These are phyloP conservation scores for Campoletis sonorensis DNA, from an alignment of 1,140 invertebrate genomes.

Conservation along the genomic window DNA sequence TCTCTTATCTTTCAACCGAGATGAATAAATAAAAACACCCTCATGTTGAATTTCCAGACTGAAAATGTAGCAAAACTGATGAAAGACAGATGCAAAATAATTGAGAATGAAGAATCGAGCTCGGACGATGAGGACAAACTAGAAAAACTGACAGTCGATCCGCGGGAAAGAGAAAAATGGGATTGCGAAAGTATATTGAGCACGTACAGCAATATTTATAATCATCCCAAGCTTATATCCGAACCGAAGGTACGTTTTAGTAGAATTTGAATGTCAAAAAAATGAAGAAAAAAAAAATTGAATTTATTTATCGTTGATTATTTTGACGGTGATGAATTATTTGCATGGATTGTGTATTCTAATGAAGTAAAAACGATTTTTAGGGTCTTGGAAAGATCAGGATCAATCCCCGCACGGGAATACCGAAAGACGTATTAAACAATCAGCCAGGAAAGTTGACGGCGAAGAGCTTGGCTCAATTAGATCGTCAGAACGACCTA, in stretches of 20 bases:
- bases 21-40: conserved; percentile 22
- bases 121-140: conserved; percentile 80
- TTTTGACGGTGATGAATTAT: too few species aligned
- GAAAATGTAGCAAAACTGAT: conserved; percentile 65
- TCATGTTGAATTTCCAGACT: conserved; percentile 54
- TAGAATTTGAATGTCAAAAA: too few species aligned
- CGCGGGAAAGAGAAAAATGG: conserved; percentile 84
- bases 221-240: conserved; percentile 92
- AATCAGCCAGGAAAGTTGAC: conserved; percentile 80
- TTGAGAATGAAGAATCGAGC: conserved; percentile 60
- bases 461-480: conserved; percentile 81
- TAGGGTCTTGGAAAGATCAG: conserved; percentile 80
- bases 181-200: conserved; percentile 96
- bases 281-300: too few species aligned
- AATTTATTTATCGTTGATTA: too few species aligned
- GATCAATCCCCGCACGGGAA: conserved; percentile 84
- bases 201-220: conserved; percentile 93
- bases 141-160: conserved; percentile 79
- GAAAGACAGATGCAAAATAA: conserved; percentile 66
- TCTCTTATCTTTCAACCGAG: too few species aligned
- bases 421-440: conserved; percentile 82
- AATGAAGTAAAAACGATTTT: conserved; percentile 36
- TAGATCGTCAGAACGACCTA: conserved; percentile 77
- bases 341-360: not conserved
- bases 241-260: conserved; percentile 81